Evolutionary conservation across 2,888 invertebrate genomes (phyloP), one percentile per base, ranked within the genome.

Genomic region (Chrysotoxum bicinctum): DNA sequence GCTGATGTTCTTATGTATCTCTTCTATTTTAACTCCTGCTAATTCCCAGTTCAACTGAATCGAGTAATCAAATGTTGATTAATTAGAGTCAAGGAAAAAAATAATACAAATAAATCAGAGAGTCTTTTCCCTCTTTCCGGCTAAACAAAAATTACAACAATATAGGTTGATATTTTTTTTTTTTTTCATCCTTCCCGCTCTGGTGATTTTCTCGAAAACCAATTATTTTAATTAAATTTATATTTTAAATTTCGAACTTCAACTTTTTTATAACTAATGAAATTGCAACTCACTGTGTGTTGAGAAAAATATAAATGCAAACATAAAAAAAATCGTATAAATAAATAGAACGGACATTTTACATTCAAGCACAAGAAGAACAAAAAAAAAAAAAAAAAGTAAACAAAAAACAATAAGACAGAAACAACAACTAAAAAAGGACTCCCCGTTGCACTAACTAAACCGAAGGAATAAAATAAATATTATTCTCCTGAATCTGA

Each of bases 391-490:
- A 54, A 2, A 52, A 8, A 26, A 3, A 3, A n/a, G 8, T n/a
- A 50, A 7, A 14, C 14, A n/a, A n/a, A 26, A n/a, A n/a, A 4
- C 4, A 3, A 32, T 6, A 48, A 48, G 2, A 40, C 40, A 0
- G 8, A 2, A 16, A 30, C 26, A 43, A 30, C 10, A 35, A 37
- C 30, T 21, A 45, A n/a, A 32, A 40, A 58, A 40, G 1, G 19
- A 56, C 60, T 60, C 30, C 1, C n/a, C n/a, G 2, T 23, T 12
- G 21, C 4, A 23, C 58, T 19, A 6, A 72, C 72, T 72, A 66
- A 68, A 76, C 66, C n/a, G 68, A 68, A 56, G 62, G 62, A 80
- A 73, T 62, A 64, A 32, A 56, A 73, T 43, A 70, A 64, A 64
- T 66, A 66, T 54, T 54, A 56, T 69, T 76, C 66, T 70, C 16